Base-by-base conservation (phyloP, 2,113 vertebrate species). In the Channa argus region DNA sequence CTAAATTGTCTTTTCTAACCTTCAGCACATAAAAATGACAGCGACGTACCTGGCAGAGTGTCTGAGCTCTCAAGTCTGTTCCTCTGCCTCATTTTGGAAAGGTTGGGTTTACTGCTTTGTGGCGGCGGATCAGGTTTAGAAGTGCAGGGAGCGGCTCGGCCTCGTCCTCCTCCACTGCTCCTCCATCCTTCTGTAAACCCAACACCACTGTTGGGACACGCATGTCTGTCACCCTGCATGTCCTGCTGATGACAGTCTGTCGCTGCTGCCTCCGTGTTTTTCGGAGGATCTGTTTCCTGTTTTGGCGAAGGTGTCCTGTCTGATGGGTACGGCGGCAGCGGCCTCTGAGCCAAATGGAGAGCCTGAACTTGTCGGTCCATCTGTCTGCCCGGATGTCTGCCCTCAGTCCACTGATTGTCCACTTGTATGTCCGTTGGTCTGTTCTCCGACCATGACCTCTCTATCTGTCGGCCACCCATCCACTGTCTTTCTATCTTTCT, bases 401-500 rank as follows among this genome's bases (percentile, higher is more conserved):
- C 61, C 66, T 85, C 86, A 2, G 69, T 68, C 87, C 87, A 81
- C 65, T 90, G 90, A 65, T 36, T 78, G 74, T 93, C 92, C 36
- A 65, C 6, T 45, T 80, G 90, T 1, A 85, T 8, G 69, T 93
- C 91, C 3, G 59, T 10, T 0, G 75, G 66, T 38, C 84, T 85
- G 78, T 74, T 83, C 72, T 93, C 93, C 0, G 88, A 91, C 93
- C 92, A 92, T 0, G 85, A 90, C 59, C 92, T 68, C 59, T 93
- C 93, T 13, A 91, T 56, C 73, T 92, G 90, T 15, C 92, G 75
- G 5, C 90, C 90, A 3, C 86, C 91, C 33, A 88, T 74, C 92
- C 91, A 92, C 90, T 94, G 93, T 12, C 86, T 85, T 24, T 93
- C 92, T 55, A 92, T 92, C 74, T 92, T 92, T 14, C 92, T 84